phyloP scores from a whole-genome alignment of 2,113 vertebrate genomes.

The Chlamydotis undulata region DNA sequence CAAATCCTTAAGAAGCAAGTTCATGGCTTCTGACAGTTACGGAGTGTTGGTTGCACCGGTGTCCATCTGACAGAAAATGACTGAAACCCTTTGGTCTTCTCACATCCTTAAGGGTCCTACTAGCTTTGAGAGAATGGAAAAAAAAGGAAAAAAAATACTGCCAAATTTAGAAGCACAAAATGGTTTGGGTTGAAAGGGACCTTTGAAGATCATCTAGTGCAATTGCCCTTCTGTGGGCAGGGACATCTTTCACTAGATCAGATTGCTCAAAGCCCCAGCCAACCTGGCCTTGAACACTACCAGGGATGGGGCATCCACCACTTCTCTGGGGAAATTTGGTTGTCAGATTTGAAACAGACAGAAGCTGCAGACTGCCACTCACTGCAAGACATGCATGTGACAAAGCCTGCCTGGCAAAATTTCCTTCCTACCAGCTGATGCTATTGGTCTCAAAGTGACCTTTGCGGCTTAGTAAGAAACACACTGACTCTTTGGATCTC shows the following conservation, averaged over 20 bases:
- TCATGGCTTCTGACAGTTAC: neutral
- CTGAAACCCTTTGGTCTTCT: neutral
- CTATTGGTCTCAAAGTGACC: neutral
- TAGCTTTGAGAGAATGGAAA: neutral
- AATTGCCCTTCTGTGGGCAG: neutral
- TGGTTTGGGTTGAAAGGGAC: neutral
- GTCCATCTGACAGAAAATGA: neutral
- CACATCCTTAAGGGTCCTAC: neutral
- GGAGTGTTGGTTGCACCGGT: neutral
- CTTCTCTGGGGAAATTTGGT: neutral
- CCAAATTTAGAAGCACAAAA: neutral
- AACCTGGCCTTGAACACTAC: neutral
- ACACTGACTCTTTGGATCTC: neutral
- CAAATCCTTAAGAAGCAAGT: neutral
- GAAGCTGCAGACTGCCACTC: neutral
- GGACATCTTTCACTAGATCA: neutral
- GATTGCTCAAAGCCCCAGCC: neutral
- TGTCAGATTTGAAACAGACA: neutral
- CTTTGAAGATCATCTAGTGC: neutral
- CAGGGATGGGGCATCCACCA: neutral
- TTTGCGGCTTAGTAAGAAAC: neutral
- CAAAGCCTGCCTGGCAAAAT: neutral
- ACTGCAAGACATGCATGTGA: neutral
- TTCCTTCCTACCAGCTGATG: neutral
- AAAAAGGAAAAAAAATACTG: neutral